These are phyloP conservation scores for Apocheima hispidaria DNA, from an alignment of 2,888 invertebrate species.

Conservation along the genomic window DNA sequence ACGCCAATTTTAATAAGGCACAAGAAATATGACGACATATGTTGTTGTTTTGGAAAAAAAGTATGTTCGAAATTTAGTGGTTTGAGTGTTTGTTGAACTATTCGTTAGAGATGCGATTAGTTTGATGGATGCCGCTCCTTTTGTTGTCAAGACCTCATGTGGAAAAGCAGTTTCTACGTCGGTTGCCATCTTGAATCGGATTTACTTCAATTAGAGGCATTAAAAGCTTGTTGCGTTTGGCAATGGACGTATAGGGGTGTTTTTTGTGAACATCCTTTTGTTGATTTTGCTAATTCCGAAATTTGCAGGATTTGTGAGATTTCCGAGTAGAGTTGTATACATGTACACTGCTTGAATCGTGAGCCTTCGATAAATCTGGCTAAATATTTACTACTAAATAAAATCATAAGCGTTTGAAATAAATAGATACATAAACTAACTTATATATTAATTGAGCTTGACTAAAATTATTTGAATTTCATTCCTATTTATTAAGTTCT, in stretches of 20 bases:
- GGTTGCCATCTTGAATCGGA: conserved; percentile 72
- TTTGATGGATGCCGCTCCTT: conserved; percentile 68
- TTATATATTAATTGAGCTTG: too few species aligned
- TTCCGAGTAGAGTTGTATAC: conserved; percentile 2
- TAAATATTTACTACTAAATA: background rate
- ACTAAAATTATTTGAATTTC: too few species aligned
- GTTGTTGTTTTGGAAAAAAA: conserved; percentile 50
- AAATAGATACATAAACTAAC: too few species aligned
- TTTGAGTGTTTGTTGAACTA: conserved; percentile 68
- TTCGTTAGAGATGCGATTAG: conserved; percentile 75
- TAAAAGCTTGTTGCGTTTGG: conserved; percentile 55
- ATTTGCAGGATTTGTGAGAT: conserved; percentile 9
- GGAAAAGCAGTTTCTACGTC: conserved; percentile 76
- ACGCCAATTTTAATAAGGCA: conserved; percentile 81
- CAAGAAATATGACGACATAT: conserved; percentile 82
- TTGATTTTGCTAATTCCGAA: conserved; percentile 40
- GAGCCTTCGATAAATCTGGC: background rate
- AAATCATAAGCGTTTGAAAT: background rate
- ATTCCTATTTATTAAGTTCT: too few species aligned
- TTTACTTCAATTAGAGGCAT: conserved; percentile 75
- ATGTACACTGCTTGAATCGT: background rate
- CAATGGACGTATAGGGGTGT: conserved; percentile 55
- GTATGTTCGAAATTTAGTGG: conserved; percentile 49
- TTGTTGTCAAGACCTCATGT: conserved; percentile 58
- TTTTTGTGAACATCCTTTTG: conserved; percentile 32